phyloP scores from a whole-genome alignment of 2,797 vertebrate genomes.

The Chlorospingus semifuscus region DNA sequence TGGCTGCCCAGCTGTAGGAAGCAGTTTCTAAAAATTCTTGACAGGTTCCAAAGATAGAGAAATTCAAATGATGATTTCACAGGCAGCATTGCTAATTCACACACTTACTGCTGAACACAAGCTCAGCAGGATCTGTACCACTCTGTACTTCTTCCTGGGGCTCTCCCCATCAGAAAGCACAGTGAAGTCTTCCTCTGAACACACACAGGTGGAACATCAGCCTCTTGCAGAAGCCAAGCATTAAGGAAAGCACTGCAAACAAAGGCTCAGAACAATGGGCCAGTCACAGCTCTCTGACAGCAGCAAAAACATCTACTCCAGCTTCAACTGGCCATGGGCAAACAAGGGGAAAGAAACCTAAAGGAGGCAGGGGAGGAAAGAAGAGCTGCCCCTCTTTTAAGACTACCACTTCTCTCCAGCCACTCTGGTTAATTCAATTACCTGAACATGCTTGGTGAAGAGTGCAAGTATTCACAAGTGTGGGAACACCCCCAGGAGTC shows the following conservation, averaged over 20 bases:
- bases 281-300: neutral
- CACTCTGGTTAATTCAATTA: neutral
- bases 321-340: conserved; percentile 2
- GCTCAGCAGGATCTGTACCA: neutral
- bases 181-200: neutral
- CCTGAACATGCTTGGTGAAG: conserved; percentile 35
- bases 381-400: neutral
- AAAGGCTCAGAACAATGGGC: neutral
- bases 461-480: neutral
- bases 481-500: neutral
- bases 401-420: neutral
- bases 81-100: neutral
- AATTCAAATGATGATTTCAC: neutral
- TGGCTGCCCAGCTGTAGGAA: neutral
- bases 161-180: neutral
- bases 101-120: neutral
- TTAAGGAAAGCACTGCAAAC: neutral
- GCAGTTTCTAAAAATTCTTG: neutral
- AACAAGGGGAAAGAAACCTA: neutral
- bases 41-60: neutral
- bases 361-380: neutral
- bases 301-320: neutral
- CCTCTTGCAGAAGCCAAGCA: conserved; percentile 6
- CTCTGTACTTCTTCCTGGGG: neutral
- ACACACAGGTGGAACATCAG: neutral